These are phyloP conservation scores for Rhynchonycteris naso DNA, from an alignment of 2,797 vertebrate species.

Conservation along the genomic window DNA sequence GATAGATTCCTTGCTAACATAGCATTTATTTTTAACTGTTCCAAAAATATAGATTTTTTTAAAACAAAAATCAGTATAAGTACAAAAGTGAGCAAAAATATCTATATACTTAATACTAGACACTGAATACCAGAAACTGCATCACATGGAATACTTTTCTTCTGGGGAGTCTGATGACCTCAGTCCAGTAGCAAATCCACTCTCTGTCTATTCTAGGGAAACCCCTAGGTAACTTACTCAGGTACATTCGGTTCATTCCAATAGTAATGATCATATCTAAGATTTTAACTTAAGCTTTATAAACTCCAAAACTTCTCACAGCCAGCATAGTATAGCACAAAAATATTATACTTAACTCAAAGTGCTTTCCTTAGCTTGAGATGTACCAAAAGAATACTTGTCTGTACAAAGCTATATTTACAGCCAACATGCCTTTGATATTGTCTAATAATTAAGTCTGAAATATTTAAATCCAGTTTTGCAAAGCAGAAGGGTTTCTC, in stretches of 20 bases:
- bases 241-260: background rate
- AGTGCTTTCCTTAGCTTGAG: background rate
- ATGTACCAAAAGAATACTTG: background rate
- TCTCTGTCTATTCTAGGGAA: background rate
- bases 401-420: background rate
- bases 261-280: background rate
- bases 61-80: background rate
- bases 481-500: background rate
- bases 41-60: background rate
- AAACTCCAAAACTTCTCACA: background rate
- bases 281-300: background rate
- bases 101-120: background rate
- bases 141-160: background rate
- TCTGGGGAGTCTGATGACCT: background rate
- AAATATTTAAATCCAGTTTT: constrained; percentile 34
- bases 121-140: background rate
- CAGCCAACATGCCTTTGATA: background rate
- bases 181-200: background rate
- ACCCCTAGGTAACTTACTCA: background rate
- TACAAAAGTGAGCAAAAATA: background rate
- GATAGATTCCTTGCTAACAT: background rate
- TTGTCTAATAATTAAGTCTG: background rate
- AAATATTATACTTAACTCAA: background rate
- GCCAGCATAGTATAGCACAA: background rate
- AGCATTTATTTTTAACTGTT: background rate